phyloP scores from a whole-genome alignment of 1,140 invertebrate species.

The Zelostemma sp. region DNA sequence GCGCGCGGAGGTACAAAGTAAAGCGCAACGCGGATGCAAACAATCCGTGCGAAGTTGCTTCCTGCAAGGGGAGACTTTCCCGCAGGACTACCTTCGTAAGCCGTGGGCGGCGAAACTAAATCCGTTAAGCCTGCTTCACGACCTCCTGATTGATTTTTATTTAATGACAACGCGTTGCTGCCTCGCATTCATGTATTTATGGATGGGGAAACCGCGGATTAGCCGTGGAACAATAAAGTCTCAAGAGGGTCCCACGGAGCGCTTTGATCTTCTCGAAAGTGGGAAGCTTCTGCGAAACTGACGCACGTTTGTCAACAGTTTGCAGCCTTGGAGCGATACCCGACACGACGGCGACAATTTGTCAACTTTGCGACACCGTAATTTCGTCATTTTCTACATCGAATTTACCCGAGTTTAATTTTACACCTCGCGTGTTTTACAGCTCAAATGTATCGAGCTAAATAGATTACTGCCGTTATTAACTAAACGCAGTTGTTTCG shows the following conservation, averaged over 20 bases:
- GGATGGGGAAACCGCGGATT: conserved; percentile 57
- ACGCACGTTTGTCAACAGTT: conserved; percentile 39
- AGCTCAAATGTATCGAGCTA: no score
- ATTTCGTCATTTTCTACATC: no score
- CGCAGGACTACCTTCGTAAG: conserved; percentile 53
- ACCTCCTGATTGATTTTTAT: conserved; percentile 71
- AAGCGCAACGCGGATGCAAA: conserved; percentile 15
- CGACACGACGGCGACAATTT: no score
- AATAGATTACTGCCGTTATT: not conserved
- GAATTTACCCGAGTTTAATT: no score
- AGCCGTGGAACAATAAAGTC: conserved; percentile 60
- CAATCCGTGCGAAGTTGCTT: conserved; percentile 30
- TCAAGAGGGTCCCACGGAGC: conserved; percentile 34
- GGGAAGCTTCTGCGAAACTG: conserved; percentile 33
- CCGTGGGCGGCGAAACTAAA: conserved; percentile 65
- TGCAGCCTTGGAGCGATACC: conserved; percentile 13
- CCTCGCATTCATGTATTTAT: conserved; percentile 64
- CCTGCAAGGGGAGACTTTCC: conserved; percentile 34
- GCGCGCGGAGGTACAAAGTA: conserved; percentile 7
- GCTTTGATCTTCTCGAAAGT: conserved; percentile 53
- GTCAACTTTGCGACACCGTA: not conserved
- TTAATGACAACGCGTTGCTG: conserved; percentile 69
- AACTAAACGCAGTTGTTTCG: conserved; percentile 6
- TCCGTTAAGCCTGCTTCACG: conserved; percentile 70
- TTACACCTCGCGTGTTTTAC: no score